These are phyloP conservation scores for Gyps fulvus DNA, from an alignment of 2,113 vertebrate genomes.

Conservation along the genomic window DNA sequence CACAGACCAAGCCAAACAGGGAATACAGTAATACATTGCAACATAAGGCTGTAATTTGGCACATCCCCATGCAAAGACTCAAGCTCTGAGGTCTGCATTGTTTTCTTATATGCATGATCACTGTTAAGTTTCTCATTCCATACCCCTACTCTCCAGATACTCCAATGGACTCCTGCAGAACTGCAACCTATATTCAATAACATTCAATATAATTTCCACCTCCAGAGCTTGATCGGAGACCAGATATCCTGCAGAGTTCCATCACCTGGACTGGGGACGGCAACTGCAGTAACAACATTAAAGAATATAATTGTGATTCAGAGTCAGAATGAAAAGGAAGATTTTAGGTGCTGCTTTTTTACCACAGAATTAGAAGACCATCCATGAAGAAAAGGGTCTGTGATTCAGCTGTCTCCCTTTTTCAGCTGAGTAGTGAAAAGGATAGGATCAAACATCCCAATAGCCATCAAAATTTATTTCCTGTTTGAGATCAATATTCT, in stretches of 20 bases:
- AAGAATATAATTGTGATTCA: neutral
- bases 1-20: constrained; percentile 19
- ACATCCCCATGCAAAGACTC: neutral
- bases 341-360: neutral
- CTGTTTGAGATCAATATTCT: neutral
- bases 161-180: neutral
- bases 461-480: neutral
- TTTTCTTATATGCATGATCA: neutral
- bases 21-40: neutral
- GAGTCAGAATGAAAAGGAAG: neutral
- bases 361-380: neutral
- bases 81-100: neutral
- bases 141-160: neutral
- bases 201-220: neutral
- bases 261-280: neutral
- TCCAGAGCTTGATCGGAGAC: neutral
- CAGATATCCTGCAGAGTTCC: neutral
- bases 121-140: neutral
- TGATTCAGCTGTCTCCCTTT: neutral
- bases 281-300: neutral
- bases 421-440: neutral
- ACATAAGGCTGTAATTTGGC: constrained; percentile 5
- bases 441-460: neutral
- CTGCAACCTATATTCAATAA: neutral
- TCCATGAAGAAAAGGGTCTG: neutral